Evolutionary conservation across 2,797 vertebrate genomes (phyloP), one percentile per base, ranked within the genome.

Genomic region (Notolabrus celidotus): DNA sequence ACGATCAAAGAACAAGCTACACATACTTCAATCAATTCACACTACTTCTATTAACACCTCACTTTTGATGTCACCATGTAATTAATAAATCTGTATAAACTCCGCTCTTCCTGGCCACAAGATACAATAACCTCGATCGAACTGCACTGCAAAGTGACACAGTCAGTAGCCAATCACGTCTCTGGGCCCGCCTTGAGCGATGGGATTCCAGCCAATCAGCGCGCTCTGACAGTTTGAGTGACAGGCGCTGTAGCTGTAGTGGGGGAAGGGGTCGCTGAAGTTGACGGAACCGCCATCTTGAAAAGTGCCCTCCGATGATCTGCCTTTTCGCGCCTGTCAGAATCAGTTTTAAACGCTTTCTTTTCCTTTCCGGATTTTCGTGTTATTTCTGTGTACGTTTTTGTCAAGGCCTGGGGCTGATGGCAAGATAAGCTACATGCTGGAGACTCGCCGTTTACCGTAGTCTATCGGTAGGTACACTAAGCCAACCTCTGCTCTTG

Each of bases 271-370:
- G 89, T 89, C 56, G 91, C 67, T 85, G 87, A 92, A 93, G 92
- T 92, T 94, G 91, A 92, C 85, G 88, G 87, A 88, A 87, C 92
- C 94, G 93, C 94, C 94, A 95, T 95, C 94, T 95, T 95, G 94
- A 88, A 94, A 94, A 94, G 91, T 93, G 85, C 79, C 71, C 86
- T 90, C 86, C 75, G 89, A 84, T 90, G 84, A 77, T 89, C 81
- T 90, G 67, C 77, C 72, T 80, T 94, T 94, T 94, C 89, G 93
- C 93, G 93, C 92, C 91, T 91, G 92, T 88, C 88, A 92, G 77
- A 89, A 89, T 86, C 91, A 79, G 64, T 91, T 94, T 88, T 92
- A 89, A 90, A 91, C 77, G 85, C 77, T 77, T 86, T 84, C 79
- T 84, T 92, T 86, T 79, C 38, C 38, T 53, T 22, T 0, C 3